A percentile compares a stretch with the other conserved stretches of the same genome.
These are phyloP conservation scores for Glaucopsyche alexis DNA, from an alignment of 2,888 invertebrate species.

Conservation along the genomic window DNA sequence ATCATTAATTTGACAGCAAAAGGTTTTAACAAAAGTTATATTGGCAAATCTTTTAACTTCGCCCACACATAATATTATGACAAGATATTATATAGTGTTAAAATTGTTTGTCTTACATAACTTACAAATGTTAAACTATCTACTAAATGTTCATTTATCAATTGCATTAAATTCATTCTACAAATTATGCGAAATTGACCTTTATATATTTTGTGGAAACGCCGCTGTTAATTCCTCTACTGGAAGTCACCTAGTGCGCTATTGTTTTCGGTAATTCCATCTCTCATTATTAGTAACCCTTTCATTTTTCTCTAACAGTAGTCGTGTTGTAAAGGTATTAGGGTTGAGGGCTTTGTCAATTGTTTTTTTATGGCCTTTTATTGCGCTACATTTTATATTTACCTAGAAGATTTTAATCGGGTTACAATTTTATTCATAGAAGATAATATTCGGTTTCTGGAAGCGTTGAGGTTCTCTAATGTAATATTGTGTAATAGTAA, in stretches of 20 bases:
- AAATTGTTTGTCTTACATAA: too few relatives aligned
- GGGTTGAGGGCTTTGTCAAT: constrained; percentile 17
- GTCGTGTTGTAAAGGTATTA: constrained; percentile 11
- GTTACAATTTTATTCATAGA: background rate
- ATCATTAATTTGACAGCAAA: too few relatives aligned
- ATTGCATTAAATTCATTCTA: too few relatives aligned
- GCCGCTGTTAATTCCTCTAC: background rate
- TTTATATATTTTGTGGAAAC: background rate
- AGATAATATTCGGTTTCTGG: background rate
- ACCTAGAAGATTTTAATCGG: constrained; percentile 11
- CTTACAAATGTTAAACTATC: too few relatives aligned
- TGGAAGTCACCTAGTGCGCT: constrained; percentile 13
- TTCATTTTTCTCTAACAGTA: constrained; percentile 18
- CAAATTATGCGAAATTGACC: too few relatives aligned
- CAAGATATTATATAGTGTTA: too few relatives aligned
- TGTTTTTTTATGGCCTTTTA: background rate
- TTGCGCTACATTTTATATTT: constrained; percentile 14
- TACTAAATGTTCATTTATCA: too few relatives aligned
- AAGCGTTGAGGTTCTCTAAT: background rate
- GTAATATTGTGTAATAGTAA: background rate
- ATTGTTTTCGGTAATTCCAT: background rate
- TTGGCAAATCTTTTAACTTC: too few relatives aligned
- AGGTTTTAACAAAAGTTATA: too few relatives aligned
- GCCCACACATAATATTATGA: too few relatives aligned
- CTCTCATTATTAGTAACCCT: background rate